phyloP scores from a whole-genome alignment of 2,113 vertebrate genomes.

The Smithornis capensis region DNA sequence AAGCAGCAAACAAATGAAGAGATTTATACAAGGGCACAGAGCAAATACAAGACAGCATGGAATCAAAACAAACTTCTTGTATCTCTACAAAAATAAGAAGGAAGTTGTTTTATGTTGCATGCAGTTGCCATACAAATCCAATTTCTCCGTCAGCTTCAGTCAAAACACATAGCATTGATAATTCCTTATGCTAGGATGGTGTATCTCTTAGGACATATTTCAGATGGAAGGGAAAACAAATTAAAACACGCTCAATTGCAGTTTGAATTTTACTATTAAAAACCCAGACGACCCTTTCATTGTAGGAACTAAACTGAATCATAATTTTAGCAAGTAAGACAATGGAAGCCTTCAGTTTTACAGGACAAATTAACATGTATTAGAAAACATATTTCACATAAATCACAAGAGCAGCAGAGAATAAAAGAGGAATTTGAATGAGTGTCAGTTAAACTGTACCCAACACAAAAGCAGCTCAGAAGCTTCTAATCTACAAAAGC shows the following conservation, averaged over 20 bases:
- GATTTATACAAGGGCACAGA: not conserved
- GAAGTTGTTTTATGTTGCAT: not conserved
- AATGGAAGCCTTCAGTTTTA: not conserved
- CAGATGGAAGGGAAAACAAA: not conserved
- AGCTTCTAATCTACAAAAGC: not conserved
- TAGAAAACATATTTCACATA: not conserved
- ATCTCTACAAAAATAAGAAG: not conserved
- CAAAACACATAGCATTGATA: not conserved
- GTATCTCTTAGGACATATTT: not conserved
- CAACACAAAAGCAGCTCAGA: conserved; percentile 1
- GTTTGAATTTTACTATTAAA: conserved; percentile 18
- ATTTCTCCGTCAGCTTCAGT: not conserved
- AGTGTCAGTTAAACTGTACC: not conserved
- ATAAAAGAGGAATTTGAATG: conserved; percentile 10
- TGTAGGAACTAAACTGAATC: not conserved
- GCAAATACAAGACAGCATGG: not conserved
- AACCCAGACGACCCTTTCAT: not conserved
- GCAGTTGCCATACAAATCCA: not conserved
- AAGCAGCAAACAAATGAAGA: not conserved
- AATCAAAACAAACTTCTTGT: not conserved
- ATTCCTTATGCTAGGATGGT: not conserved
- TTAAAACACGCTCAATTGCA: not conserved
- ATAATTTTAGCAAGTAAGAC: conserved; percentile 16
- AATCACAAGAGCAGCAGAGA: not conserved
- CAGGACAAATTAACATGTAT: conserved; percentile 1